Conservation (phyloP, 92 coral and sea anemone genomes). For the Muricea muricata region DNA sequence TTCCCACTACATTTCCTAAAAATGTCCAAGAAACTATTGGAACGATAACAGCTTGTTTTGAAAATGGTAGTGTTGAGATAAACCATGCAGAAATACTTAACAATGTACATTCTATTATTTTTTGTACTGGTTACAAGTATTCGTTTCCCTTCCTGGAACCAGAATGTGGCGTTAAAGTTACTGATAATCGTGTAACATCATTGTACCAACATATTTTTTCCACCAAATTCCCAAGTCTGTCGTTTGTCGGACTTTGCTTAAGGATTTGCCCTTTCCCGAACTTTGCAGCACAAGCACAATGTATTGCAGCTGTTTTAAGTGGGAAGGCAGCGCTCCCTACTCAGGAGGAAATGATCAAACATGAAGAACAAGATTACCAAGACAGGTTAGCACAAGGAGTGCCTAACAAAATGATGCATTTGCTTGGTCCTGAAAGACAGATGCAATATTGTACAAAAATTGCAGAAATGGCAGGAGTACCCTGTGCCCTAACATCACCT, state of each 20-base stretch:
- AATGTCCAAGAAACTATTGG: slow-evolving; percentile 61
- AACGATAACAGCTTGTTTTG: slow-evolving; percentile 51
- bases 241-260: slow-evolving; percentile 78
- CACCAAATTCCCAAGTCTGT: slow-evolving; percentile 67
- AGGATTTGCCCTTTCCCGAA: slow-evolving; percentile 80
- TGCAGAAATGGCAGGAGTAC: slow-evolving; percentile 68
- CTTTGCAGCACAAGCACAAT: slow-evolving; percentile 76
- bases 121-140: slow-evolving; percentile 86
- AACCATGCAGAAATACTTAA: slow-evolving; percentile 50
- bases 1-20: slow-evolving; percentile 60
- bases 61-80: slow-evolving; percentile 68
- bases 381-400: slow-evolving; percentile 63
- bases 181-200: slow-evolving; percentile 70
- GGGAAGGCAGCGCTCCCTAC: slow-evolving; percentile 69
- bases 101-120: slow-evolving; percentile 71
- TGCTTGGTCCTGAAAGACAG: slow-evolving; percentile 52
- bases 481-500: not conserved
- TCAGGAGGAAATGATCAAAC: slow-evolving; percentile 70
- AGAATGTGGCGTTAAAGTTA: slow-evolving; percentile 66
- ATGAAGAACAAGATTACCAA: slow-evolving; percentile 70
- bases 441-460: slow-evolving; percentile 72
- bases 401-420: slow-evolving; percentile 70
- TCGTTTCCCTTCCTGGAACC: slow-evolving; percentile 78
- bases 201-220: slow-evolving; percentile 82
- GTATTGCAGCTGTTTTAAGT: slow-evolving; percentile 65